Base-by-base conservation (phyloP, 1,140 invertebrate genomes). In the Pogonomyrmex californicus region DNA sequence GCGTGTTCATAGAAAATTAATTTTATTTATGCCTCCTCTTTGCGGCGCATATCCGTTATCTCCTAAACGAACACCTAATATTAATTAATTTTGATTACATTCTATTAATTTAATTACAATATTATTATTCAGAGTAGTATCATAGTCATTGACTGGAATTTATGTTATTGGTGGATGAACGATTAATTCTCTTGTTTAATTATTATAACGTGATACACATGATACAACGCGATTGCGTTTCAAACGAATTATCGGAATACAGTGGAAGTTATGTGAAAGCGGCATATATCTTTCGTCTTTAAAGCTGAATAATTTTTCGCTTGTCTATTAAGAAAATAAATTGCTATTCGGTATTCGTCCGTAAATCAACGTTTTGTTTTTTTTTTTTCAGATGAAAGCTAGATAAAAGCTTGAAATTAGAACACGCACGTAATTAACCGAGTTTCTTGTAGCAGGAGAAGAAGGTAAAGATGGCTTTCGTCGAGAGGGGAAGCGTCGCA, bases 31-130 rank as follows among this genome's bases (percentile, higher is more conserved):
- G 36, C 30, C 38, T 44, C 7, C 47, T 54, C 4, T 65, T 12
- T 33, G 38, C 78, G 23, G 14, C 62, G 36, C 41, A 68, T 54
- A 33, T 23, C 12, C 12, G 51, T 41, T 79, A 54, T 41, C 33
- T 30, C 10, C n/a, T 54, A 66, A 68, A 68, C 47, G 47, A 36
- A 65, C n/a, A 78, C 36, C 65, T 68, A 68, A 56, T 81, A 70
- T 70, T 56, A 68, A 88, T 86, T 56, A 75, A 75, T 75, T 56
- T 75, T 68, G 49, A 75, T 75, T 63, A 36, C 17, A 47, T 63
- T 62, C 17, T 49, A 63, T 77, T 47, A 63, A 63, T 47, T 63
- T 63, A 63, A 63, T 63, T 63, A 63, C 14, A 7, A 23, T 36
- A 44, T 77, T 62, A 60, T 77, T 77, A 63, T 58, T 58, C 56